Evolutionary conservation across 2,797 vertebrate genomes (phyloP).

Genomic region (Arnoldichthys spilopterus): DNA sequence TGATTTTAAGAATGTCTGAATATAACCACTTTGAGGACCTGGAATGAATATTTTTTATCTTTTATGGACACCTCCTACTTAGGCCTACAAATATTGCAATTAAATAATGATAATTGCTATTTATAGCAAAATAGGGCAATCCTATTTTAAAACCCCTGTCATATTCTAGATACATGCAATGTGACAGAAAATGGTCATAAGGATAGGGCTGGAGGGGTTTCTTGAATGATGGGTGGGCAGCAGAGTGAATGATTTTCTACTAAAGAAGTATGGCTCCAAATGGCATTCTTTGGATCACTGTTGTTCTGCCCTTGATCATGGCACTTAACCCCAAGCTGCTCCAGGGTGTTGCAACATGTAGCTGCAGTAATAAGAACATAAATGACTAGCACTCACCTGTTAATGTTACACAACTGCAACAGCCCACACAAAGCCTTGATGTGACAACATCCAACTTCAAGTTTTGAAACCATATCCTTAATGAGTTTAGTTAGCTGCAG

Average conservation of each 20-base stretch:
- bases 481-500: conserved; percentile 3
- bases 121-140: background rate
- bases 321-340: background rate
- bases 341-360: background rate
- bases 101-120: background rate
- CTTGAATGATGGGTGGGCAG: background rate
- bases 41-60: background rate
- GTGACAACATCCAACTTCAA: background rate
- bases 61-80: background rate
- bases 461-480: background rate
- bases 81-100: background rate
- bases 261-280: background rate
- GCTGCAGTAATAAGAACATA: background rate
- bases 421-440: background rate
- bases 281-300: background rate
- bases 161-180: background rate
- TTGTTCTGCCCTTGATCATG: background rate
- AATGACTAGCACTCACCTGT: conserved; percentile 1
- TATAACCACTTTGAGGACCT: background rate
- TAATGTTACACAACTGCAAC: conserved; percentile 7
- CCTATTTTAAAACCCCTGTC: no score
- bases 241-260: background rate
- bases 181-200: background rate
- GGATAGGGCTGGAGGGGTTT: background rate
- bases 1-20: background rate